A percentile compares a stretch with the other conserved stretches of the same genome.
These are phyloP conservation scores for Ornithoptera priamus DNA, from an alignment of 2,888 invertebrate species.

Conservation along the genomic window DNA sequence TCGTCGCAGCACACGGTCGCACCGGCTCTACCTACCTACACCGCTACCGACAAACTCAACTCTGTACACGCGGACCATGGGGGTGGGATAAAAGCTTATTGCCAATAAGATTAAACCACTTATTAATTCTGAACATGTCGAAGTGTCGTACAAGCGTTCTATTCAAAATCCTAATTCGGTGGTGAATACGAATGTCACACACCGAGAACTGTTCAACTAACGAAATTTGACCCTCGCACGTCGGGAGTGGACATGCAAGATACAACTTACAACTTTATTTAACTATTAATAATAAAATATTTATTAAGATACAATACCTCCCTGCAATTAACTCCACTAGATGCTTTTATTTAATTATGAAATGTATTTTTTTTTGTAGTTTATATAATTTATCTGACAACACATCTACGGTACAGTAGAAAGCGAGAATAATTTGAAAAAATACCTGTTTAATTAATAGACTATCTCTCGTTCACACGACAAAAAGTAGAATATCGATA, in stretches of 20 bases:
- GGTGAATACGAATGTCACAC: slow-evolving; percentile 40
- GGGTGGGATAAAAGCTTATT: slow-evolving; percentile 47
- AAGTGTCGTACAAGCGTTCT: slow-evolving; percentile 53
- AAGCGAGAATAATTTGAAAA: slow-evolving; percentile 80
- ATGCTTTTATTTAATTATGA: slow-evolving; percentile 75
- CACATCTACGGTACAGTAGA: slow-evolving; percentile 80
- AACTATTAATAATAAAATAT: slow-evolving; percentile 78
- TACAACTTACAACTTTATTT: slow-evolving; percentile 71
- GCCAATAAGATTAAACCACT: slow-evolving; percentile 43
- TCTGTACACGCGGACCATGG: slow-evolving; percentile 43
- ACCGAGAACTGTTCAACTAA: slow-evolving; percentile 53
- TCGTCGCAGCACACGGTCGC: slow-evolving; percentile 36
- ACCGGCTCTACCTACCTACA: slow-evolving; percentile 37
- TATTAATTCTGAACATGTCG: slow-evolving; percentile 41
- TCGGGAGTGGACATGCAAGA: slow-evolving; percentile 52
- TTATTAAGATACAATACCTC: slow-evolving; percentile 68
- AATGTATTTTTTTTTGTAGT: slow-evolving; percentile 75
- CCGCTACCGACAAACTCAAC: slow-evolving; percentile 41
- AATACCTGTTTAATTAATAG: slow-evolving; percentile 78
- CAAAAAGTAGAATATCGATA: slow-evolving; percentile 77
- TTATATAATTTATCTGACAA: slow-evolving; percentile 75
- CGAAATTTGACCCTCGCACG: slow-evolving; percentile 59
- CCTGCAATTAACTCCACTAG: slow-evolving; percentile 76
- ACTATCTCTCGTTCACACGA: slow-evolving; percentile 79
- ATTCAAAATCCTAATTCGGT: slow-evolving; percentile 52